phyloP scores from a whole-genome alignment of 1,140 invertebrate species.

The Megathymus violae region DNA sequence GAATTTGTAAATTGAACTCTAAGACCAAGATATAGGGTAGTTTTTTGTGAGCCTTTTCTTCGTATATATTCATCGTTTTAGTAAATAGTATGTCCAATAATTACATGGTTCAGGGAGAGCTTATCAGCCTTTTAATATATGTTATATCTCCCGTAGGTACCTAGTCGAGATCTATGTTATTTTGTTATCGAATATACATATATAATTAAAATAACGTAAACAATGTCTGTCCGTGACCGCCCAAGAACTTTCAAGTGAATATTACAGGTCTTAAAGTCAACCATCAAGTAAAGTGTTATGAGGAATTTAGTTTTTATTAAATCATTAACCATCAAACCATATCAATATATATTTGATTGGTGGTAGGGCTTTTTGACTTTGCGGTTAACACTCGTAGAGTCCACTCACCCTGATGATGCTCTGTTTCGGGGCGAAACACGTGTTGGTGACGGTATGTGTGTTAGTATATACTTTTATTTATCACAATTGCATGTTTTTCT shows the following conservation, averaged over 20 bases:
- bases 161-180: constrained; percentile 64
- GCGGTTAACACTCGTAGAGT: too few relatives aligned
- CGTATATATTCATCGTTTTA: constrained; percentile 53
- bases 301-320: too few relatives aligned
- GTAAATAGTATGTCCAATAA: constrained; percentile 78
- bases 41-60: constrained; percentile 33
- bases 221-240: constrained; percentile 18
- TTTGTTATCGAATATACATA: constrained; percentile 51
- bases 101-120: constrained; percentile 75
- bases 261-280: not conserved
- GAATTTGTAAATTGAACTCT: constrained; percentile 39
- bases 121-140: constrained; percentile 77
- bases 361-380: too few relatives aligned
- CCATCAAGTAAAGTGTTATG: not conserved
- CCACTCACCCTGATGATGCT: too few relatives aligned
- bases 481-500: too few relatives aligned
- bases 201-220: constrained; percentile 18
- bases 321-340: too few relatives aligned
- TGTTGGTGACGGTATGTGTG: too few relatives aligned
- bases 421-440: too few relatives aligned
- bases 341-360: too few relatives aligned
- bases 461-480: too few relatives aligned
- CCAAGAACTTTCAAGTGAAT: constrained; percentile 19
- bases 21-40: constrained; percentile 40
- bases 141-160: constrained; percentile 66